Percentiles rank a stretch among this genome's conserved stretches.
Evolutionary conservation across 2,888 invertebrate species (phyloP).

Genomic region (Leptogaster cylindrica): DNA sequence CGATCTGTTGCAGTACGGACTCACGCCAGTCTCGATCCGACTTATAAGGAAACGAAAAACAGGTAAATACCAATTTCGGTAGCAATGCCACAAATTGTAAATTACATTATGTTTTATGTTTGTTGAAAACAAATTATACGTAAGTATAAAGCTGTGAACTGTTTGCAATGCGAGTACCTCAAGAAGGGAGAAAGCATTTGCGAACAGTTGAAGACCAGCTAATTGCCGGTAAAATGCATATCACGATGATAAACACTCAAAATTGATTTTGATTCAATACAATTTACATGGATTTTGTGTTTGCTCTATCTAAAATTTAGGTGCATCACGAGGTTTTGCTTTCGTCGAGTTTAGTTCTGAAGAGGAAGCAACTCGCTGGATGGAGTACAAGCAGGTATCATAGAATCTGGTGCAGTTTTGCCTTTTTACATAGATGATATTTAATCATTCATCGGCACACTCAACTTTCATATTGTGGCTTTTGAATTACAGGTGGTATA

Average conservation of each 20-base stretch:
- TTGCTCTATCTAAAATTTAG: slow-evolving; percentile 76
- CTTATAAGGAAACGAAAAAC: slow-evolving; percentile 83
- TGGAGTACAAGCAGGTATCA: slow-evolving; percentile 86
- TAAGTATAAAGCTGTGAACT: slow-evolving; percentile 39
- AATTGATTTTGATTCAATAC: slow-evolving; percentile 51
- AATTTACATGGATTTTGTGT: slow-evolving; percentile 65
- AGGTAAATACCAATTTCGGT: slow-evolving; percentile 69
- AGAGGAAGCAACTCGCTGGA: slow-evolving; percentile 88
- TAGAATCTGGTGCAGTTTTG: slow-evolving; percentile 53
- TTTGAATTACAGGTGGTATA: slow-evolving; percentile 27
- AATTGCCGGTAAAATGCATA: slow-evolving; percentile 25
- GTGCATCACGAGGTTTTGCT: slow-evolving; percentile 87
- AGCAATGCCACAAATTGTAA: not conserved
- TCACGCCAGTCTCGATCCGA: slow-evolving; percentile 80
- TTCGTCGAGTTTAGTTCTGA: slow-evolving; percentile 92
- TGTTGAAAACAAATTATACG: not conserved
- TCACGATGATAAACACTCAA: slow-evolving; percentile 49
- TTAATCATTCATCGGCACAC: slow-evolving; percentile 35
- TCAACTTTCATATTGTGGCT: not conserved
- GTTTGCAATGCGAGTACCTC: slow-evolving; percentile 18
- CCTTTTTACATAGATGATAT: slow-evolving; percentile 36
- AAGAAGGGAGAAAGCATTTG: not conserved
- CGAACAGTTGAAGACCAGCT: slow-evolving; percentile 23
- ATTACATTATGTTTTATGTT: slow-evolving; percentile 2
- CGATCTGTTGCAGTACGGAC: slow-evolving; percentile 75